Conservation (phyloP, 2,888 invertebrate species). For the Rhimphoctona megacephalus region DNA sequence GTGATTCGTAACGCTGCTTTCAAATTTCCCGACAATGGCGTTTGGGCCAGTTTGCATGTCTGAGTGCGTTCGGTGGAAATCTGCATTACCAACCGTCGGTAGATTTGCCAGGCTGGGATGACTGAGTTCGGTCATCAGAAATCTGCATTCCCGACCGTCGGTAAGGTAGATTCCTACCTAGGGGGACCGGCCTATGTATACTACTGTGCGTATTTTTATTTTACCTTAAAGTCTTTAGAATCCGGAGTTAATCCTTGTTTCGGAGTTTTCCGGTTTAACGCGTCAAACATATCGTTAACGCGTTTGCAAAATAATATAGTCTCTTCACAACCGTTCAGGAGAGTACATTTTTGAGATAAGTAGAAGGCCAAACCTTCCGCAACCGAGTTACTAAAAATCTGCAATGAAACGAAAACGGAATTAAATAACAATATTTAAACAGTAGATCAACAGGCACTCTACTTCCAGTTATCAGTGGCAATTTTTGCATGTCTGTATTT, state of each 20-base stretch:
- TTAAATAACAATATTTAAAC: neutral
- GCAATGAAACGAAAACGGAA: neutral
- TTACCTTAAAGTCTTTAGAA: conserved; percentile 30
- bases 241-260: conserved; percentile 31
- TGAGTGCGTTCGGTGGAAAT: too few relatives aligned
- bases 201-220: neutral
- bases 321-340: conserved; percentile 50
- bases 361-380: conserved; percentile 57
- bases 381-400: conserved; percentile 64
- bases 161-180: too few relatives aligned
- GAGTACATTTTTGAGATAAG: conserved; percentile 9
- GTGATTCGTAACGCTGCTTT: too few relatives aligned
- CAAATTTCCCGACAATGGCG: too few relatives aligned
- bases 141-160: too few relatives aligned
- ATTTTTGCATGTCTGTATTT: too few relatives aligned
- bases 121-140: too few relatives aligned
- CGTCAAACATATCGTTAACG: conserved; percentile 35
- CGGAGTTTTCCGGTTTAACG: conserved; percentile 34
- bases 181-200: too few relatives aligned
- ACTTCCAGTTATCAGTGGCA: neutral
- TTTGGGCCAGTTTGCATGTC: too few relatives aligned
- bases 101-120: too few relatives aligned
- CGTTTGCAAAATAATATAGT: neutral
- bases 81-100: too few relatives aligned
- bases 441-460: neutral